Base-by-base conservation (phyloP, 2,797 vertebrate genomes). In the Paramormyrops hopkinsi region DNA sequence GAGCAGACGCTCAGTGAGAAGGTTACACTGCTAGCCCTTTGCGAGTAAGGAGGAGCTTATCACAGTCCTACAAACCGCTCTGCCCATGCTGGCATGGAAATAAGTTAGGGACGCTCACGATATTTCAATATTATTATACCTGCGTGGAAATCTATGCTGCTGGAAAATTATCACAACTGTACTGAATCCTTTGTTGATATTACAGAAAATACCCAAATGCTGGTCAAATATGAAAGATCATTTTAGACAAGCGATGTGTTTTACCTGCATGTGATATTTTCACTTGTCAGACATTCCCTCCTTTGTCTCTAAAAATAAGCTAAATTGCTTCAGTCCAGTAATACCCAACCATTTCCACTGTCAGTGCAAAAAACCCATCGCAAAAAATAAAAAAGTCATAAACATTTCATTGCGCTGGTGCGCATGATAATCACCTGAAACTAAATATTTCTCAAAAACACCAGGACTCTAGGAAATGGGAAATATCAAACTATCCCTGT, bases 1-100 rank as follows among this genome's bases (percentile, higher is more conserved):
- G 87, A 33, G 33, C 69, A 69, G 14, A 86, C 5, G 25, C 84
- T 76, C n/a, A 65, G 48, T 44, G 86, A 83, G 50, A 87, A 22
- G 14, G 25, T 88, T 56, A 90, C 69, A 88, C 89, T 44, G 65
- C 76, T 87, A 73, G 54, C 29, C 44, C 56, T n/a, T 41, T 2
- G 79, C 4, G 46, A 37, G 56, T 29, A 50, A 8, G 41, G 7
- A 25, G 17, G 48, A 6, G 69, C 44, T 50, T 85, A 89, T 44
- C 25, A 69, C 22, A 86, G 25, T 46, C 17, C 19, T 65, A 88
- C 19, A 65, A 2, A 44, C 4, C 54, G 33, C 8, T 53, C 44
- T 11, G 62, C 14, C 12, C 48, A 56, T 17, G 11, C 50, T 76
- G 62, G 83, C 4, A 19, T 44, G 29, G 19, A 69, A 85, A 85